Evolutionary conservation across 2,113 vertebrate species (phyloP), one percentile per base, ranked within the genome.

Genomic region (Nerophis ophidion): DNA sequence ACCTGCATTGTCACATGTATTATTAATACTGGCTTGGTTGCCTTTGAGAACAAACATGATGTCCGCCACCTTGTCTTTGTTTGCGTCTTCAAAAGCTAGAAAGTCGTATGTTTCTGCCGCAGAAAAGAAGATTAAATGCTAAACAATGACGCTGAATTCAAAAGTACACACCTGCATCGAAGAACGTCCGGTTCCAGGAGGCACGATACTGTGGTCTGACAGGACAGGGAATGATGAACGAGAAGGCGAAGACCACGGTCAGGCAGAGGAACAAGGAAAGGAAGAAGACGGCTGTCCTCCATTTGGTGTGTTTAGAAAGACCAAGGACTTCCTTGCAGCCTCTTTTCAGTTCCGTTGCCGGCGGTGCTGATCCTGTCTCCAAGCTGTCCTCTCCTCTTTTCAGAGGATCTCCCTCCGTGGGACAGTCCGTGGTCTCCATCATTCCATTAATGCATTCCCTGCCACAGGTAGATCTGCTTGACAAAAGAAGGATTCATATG

Each of bases 201-300:
- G 57, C 56, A 8, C 82, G 80, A 0, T 93, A 94, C 11, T 82
- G 81, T 0, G 92, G 92, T 58, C 91, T 86, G n/a, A 93, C 92
- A 0, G 95, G 95, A 79, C 95, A 98, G 0, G 94, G 94, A 68
- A 98, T 89, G 79, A 97, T 81, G 67, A 98, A 98, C 0, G 95
- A 98, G 81, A 97, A 93, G 61, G 94, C 91, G 56, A 98, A 97
- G 17, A 95, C 92, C 6, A 93, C 88, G 1, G 83, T 78, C 14
- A 98, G 91, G 75, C 95, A 95, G 49, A 92, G 51, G 53, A 95
- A 95, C 5, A 98, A 65, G 0, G 93, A 93, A 34, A 94, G 57
- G 74, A 98, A 95, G 77, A 98, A 96, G 7, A 91, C 85, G 0
- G 85, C 92, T 0, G 92, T 91, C 26, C 93, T 90, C 92, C 94